A percentile compares a stretch with the other conserved stretches of the same genome.
Evolutionary conservation across 2,113 vertebrate species (phyloP).

Genomic region (Corythornis vintsioides): DNA sequence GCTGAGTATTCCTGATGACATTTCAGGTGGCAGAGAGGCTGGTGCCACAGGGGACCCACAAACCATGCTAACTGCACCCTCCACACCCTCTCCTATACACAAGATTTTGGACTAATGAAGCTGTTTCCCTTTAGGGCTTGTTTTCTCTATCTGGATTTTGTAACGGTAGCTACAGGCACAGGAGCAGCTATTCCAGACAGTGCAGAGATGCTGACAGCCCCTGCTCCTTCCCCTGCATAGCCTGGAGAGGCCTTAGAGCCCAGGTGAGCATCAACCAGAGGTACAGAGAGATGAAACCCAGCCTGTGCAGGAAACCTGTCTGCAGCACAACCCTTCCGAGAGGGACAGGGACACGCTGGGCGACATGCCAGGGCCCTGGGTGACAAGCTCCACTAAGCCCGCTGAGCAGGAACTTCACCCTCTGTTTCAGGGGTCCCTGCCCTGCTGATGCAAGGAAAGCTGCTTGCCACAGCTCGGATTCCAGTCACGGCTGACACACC

Average conservation of each 20-base stretch:
- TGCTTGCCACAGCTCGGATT: not conserved
- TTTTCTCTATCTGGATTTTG: not conserved
- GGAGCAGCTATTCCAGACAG: not conserved
- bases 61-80: not conserved
- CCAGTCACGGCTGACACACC: fast-evolving
- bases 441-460: not conserved
- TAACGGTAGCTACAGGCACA: fast-evolving
- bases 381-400: fast-evolving
- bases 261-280: not conserved
- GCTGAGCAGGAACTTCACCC: not conserved
- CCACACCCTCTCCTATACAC: not conserved
- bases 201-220: not conserved
- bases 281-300: not conserved
- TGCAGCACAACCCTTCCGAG: not conserved
- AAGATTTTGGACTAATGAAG: not conserved
- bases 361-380: not conserved
- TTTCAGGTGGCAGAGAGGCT: not conserved
- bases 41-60: not conserved
- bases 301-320: not conserved
- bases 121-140: not conserved
- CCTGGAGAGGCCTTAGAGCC: not conserved
- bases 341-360: not conserved
- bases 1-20: fast-evolving
- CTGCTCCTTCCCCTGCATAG: not conserved
- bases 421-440: fast-evolving